Percentiles rank a stretch among this genome's conserved stretches.
phyloP scores from a whole-genome alignment of 2,113 vertebrate species.

The Aegotheles bennettii region DNA sequence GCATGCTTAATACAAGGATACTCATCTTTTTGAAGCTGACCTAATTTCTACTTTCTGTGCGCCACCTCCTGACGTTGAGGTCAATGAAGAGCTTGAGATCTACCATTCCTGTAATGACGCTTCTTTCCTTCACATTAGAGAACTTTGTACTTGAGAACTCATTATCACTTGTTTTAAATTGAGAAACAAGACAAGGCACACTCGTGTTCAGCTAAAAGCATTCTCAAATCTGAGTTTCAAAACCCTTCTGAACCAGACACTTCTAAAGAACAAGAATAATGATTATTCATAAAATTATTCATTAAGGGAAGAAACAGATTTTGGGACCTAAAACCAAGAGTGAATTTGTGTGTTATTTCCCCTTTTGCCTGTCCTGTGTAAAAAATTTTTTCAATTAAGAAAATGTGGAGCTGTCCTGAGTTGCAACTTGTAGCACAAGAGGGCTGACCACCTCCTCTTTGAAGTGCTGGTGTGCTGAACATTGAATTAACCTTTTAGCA shows the following conservation, averaged over 20 bases:
- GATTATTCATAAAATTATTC: background rate
- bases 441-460: background rate
- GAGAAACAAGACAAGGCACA: background rate
- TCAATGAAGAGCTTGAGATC: background rate
- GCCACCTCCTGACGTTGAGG: background rate
- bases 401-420: background rate
- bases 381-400: background rate
- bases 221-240: background rate
- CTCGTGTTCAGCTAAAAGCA: background rate
- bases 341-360: background rate
- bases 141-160: background rate
- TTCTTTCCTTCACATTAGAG: background rate
- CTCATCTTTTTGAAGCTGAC: background rate
- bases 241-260: background rate
- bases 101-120: background rate
- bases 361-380: background rate
- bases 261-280: background rate
- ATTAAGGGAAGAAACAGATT: background rate
- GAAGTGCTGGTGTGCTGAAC: background rate
- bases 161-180: background rate
- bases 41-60: background rate
- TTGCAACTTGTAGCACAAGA: background rate
- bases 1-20: background rate
- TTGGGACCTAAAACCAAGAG: background rate
- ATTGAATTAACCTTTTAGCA: background rate